Base-by-base conservation (phyloP, 2,113 vertebrate genomes). In the Sinocyclocheilus grahami region DNA sequence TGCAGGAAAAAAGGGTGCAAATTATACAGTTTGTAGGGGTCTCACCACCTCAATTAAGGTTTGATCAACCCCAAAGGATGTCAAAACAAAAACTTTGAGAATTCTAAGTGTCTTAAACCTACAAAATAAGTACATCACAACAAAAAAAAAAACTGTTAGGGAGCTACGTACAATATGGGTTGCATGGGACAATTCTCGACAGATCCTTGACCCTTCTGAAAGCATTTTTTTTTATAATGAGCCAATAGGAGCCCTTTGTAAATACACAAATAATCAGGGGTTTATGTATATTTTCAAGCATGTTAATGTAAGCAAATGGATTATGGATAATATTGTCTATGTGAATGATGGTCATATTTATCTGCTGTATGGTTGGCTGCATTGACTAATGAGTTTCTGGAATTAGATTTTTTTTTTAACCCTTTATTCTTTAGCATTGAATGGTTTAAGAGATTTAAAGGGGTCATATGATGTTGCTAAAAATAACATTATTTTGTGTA, bases 271-370 rank as follows among this genome's bases (percentile, higher is more conserved):
- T 85, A 82, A 74, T 72, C 53, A 33, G n/a, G 42, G 27, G 11
- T 81, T 82, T 71, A 24, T 77, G 77, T 3, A 27, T 37, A 55
- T 87, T 58, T 62, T 82, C 42, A 71, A 71, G 78, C 79, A 48
- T 87, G 85, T 39, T 85, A 81, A 85, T 83, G 58, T 39, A 77
- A 84, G 76, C 69, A 84, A 79, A 84, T 87, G 76, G 71, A 82
- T 89, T 90, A 88, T 82, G 81, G 89, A 87, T 91, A 79, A 88
- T 89, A 91, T 90, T 86, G 90, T 89, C 86, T 90, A 27, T 65
- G 55, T 93, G 92, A 94, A 75, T 86, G 90, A 93, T 92, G 90
- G 79, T 91, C 90, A 91, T 89, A 91, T 94, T 92, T 91, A 93
- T 88, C 91, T 92, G 93, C 92, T 92, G 87, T 90, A 91, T 87